phyloP scores from a whole-genome alignment of 2,797 vertebrate species.

The Aselliscus stoliczkanus region DNA sequence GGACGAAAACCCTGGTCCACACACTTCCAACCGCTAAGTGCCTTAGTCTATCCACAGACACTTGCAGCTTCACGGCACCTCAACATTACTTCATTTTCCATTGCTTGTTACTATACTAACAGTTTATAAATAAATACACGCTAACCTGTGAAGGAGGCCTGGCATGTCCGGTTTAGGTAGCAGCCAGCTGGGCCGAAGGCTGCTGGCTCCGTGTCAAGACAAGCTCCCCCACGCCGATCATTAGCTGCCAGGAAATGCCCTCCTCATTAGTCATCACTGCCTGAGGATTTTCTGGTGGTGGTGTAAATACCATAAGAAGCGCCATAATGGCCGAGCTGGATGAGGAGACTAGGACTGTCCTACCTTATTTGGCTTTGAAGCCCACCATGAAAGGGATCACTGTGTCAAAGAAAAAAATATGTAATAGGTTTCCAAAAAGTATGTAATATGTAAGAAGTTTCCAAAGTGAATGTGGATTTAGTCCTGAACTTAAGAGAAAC shows the following conservation, averaged over 20 bases:
- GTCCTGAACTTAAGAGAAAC: neutral
- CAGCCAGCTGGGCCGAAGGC: conserved; percentile 65
- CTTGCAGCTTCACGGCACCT: neutral
- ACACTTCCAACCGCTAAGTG: neutral
- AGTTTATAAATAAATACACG: conserved; percentile 63
- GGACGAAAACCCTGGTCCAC: neutral
- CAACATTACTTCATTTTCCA: conserved; percentile 19
- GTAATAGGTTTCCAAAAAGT: neutral
- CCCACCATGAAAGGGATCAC: conserved; percentile 10
- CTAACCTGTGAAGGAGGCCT: conserved; percentile 44
- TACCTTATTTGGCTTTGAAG: conserved; percentile 51
- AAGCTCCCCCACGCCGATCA: conserved; percentile 57
- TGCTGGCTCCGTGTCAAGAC: conserved; percentile 47
- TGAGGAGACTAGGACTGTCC: conserved; percentile 36
- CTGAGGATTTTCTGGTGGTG: conserved; percentile 44
- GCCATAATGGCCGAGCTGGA: neutral
- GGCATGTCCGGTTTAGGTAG: conserved; percentile 72
- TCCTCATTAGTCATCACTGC: conserved; percentile 61
- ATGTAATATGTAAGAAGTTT: neutral
- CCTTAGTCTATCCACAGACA: neutral
- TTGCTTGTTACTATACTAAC: conserved; percentile 36
- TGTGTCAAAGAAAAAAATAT: neutral
- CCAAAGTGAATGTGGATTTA: neutral
- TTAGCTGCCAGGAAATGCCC: conserved; percentile 78
- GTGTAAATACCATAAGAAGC: neutral